Evolutionary conservation across 2,888 invertebrate genomes (phyloP), one percentile per base, ranked within the genome.

Genomic region (Enchytraeus crypticus): DNA sequence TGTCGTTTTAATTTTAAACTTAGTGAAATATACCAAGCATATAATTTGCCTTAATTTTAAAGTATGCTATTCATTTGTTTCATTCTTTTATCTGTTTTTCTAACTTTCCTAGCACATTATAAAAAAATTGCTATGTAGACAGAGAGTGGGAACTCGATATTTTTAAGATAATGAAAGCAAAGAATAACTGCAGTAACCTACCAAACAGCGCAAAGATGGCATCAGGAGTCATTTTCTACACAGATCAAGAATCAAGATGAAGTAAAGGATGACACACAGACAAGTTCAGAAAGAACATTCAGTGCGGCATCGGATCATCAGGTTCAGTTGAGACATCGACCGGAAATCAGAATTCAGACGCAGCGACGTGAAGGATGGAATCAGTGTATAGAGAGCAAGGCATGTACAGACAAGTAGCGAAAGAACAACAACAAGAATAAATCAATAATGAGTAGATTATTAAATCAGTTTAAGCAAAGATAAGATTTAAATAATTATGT

Each of bases 131-230:
- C n/a, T n/a, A n/a, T n/a, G n/a, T n/a, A n/a, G n/a, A n/a, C n/a
- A n/a, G n/a, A n/a, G n/a, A n/a, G n/a, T n/a, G n/a, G n/a, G n/a
- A n/a, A 33, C 14, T 5, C n/a, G 32, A 54, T n/a, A 33, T 38
- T 38, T 18, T 38, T 14, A 14, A 38, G 38, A 38, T 18, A 38
- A 38, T 8, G 18, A 38, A 38, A 14, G 38, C 38, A 38, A 38
- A 38, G 38, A 8, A 38, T 14, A 14, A 14, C 8, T 18, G 8
- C 11, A 14, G 49, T 11, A 11, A 47, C 49, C 26, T 62, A 62
- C 62, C 62, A 55, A 62, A 62, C 34, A 62, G 59, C n/a, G 62
- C 59, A 59, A 59, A 62, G 38, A 62, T 61, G 46, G 53, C 53
- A 54, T 62, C 62, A 45, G 62, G 59, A 47, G 33, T 62, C 29